Percentiles rank a stretch among this genome's conserved stretches.
phyloP scores from a whole-genome alignment of 2,797 vertebrate genomes.

The Cheracebus regulus region DNA sequence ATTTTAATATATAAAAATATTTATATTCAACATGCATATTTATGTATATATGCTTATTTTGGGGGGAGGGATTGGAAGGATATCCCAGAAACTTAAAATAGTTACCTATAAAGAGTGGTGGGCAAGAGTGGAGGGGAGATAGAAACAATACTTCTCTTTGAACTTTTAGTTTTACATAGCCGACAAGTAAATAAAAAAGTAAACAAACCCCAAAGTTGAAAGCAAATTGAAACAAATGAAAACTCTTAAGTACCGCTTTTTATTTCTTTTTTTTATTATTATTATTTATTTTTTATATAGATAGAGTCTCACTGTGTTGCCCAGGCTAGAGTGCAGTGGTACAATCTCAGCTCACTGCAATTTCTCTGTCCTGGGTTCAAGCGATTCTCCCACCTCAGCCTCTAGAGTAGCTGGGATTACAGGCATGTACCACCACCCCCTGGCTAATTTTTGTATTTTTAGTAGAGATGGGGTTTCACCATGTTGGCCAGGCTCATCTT shows the following conservation, averaged over 20 bases:
- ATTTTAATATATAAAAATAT: not conserved
- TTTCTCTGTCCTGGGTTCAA: not conserved
- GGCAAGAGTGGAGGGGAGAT: not conserved
- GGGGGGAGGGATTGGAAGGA: not conserved
- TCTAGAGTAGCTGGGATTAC: not conserved
- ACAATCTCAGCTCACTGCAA: not conserved
- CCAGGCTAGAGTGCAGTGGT: not conserved
- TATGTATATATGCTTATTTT: not conserved
- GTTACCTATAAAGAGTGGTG: not conserved
- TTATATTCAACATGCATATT: not conserved
- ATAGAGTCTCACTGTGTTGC: not conserved
- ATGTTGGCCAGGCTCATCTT: not conserved
- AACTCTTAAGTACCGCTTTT: not conserved
- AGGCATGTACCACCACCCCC: not conserved
- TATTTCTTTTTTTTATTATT: no score
- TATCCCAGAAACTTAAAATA: not conserved
- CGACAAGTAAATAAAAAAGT: not conserved
- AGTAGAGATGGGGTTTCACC: not conserved
- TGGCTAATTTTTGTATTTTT: not conserved
- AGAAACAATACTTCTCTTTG: not conserved
- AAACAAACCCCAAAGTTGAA: not conserved
- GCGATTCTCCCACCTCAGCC: no score
- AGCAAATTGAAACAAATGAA: not conserved
- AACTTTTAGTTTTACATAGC: not conserved
- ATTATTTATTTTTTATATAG: no score